Conservation (phyloP, 1,140 invertebrate species). For the Telenomus remus region DNA sequence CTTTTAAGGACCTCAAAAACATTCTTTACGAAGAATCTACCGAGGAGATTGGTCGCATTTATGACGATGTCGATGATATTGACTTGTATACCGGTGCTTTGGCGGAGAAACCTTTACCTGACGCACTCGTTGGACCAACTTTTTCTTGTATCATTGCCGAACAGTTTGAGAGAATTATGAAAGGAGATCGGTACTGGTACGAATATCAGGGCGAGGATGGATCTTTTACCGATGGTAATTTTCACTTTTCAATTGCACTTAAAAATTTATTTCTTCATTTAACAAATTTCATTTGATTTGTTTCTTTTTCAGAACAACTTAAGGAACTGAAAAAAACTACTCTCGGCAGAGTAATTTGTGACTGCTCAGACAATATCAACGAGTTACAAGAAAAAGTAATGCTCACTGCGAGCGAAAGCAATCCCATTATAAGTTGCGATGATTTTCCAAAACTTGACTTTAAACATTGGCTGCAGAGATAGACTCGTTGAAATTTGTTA, state of each 20-base stretch:
- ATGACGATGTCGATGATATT: slow-evolving; percentile 87
- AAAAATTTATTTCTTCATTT: too few species aligned
- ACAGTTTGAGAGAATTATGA: slow-evolving; percentile 87
- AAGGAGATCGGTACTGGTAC: slow-evolving; percentile 92
- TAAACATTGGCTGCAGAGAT: slow-evolving; percentile 77
- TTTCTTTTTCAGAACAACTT: slow-evolving; percentile 82
- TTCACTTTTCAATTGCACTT: too few species aligned
- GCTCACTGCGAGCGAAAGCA: slow-evolving; percentile 77
- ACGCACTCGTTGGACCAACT: slow-evolving; percentile 87
- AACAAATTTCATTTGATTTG: neutral
- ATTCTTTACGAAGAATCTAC: slow-evolving; percentile 80
- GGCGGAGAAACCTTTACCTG: slow-evolving; percentile 82
- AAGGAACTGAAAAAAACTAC: slow-evolving; percentile 88
- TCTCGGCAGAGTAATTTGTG: slow-evolving; percentile 91
- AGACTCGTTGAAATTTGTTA: neutral
- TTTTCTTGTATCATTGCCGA: slow-evolving; percentile 89
- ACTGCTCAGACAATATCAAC: slow-evolving; percentile 86
- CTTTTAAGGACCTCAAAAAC: slow-evolving; percentile 84
- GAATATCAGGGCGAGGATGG: slow-evolving; percentile 81
- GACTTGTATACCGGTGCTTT: slow-evolving; percentile 91
- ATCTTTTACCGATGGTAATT: slow-evolving; percentile 82
- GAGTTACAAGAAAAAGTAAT: slow-evolving; percentile 87
- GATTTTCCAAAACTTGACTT: slow-evolving; percentile 78
- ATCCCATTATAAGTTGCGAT: slow-evolving; percentile 80
- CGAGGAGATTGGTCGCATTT: slow-evolving; percentile 80